Base-by-base conservation (phyloP, 2,888 invertebrate species). In the Trichopria drosophilae region DNA sequence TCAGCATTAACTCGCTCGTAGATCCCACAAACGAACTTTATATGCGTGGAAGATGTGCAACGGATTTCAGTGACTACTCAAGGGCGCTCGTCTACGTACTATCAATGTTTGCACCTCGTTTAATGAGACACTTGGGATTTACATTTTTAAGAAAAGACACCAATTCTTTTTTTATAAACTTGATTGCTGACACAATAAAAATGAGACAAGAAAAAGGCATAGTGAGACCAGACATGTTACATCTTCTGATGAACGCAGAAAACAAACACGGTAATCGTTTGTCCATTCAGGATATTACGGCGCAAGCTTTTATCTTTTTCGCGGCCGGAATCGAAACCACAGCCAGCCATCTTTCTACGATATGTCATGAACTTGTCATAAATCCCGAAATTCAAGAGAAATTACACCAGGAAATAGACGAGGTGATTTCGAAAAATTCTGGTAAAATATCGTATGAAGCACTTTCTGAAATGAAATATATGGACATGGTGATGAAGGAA, bases 11-110 rank as follows among this genome's bases (percentile, higher is more conserved):
- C 64, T 83, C 83, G 0, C 49, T 82, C 13, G 73, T 76, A 36
- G 75, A 82, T 18, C 75, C 68, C 20, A 65, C 79, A 1, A 83
- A 84, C 52, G 76, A 81, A 29, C 82, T 83, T 63, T 82, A 77
- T 58, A 19, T 48, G 4, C 68, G 68, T 58, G 78, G 76, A 6
- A 64, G 47, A 10, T 54, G 60, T 2, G 57, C 56, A 0, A 58
- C 59, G 1, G 42, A 43, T 4, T 59, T 63, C 35, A 36, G 18
- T 3, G 57, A 56, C 4, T 4, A 37, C 0, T 2, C 9, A 4
- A 31, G 34, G 5, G 0, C 16, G 4, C 6, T 34, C 4, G 58
- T 62, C 28, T 37, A 63, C 4, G 1, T 56, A 0, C 1, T 53
- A 3, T 6, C 55, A 0, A 22, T 39, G 0, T 0, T 31, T 1